Percentiles rank a stretch among this genome's conserved stretches.
phyloP scores from a whole-genome alignment of 2,797 vertebrate genomes.

The Anas capensis region DNA sequence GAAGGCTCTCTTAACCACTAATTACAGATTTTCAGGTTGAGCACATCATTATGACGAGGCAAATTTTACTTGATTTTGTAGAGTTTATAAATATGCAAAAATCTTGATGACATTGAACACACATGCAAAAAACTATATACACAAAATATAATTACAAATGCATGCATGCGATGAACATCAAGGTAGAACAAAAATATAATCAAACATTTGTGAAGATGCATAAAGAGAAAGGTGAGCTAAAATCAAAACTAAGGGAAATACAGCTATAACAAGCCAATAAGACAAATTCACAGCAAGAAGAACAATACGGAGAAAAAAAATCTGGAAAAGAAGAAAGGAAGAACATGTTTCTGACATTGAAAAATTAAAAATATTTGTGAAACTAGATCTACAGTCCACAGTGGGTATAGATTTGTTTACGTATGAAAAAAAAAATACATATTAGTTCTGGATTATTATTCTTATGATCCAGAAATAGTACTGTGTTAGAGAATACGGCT shows the following conservation, averaged over 20 bases:
- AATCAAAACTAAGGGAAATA: neutral
- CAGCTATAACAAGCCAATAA: neutral
- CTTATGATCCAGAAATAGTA: neutral
- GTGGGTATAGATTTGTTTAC: neutral
- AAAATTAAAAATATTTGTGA: neutral
- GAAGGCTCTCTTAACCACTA: neutral
- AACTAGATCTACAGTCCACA: neutral
- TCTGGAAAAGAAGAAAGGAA: neutral
- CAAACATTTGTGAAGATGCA: neutral
- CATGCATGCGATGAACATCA: neutral
- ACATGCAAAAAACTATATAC: neutral
- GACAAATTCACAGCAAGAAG: rapidly evolving
- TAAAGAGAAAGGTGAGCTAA: neutral
- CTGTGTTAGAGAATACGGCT: neutral
- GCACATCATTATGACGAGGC: neutral
- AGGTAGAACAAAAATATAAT: neutral
- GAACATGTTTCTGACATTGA: neutral
- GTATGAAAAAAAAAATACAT: too few species aligned
- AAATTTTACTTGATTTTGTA: neutral
- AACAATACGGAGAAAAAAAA: neutral
- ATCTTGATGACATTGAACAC: rapidly evolving
- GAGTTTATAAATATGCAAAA: neutral
- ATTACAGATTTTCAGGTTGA: neutral
- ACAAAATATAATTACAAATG: rapidly evolving
- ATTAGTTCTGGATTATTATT: neutral